Base-by-base conservation (phyloP, 2,888 invertebrate genomes). In the Athripsodes cinereus region DNA sequence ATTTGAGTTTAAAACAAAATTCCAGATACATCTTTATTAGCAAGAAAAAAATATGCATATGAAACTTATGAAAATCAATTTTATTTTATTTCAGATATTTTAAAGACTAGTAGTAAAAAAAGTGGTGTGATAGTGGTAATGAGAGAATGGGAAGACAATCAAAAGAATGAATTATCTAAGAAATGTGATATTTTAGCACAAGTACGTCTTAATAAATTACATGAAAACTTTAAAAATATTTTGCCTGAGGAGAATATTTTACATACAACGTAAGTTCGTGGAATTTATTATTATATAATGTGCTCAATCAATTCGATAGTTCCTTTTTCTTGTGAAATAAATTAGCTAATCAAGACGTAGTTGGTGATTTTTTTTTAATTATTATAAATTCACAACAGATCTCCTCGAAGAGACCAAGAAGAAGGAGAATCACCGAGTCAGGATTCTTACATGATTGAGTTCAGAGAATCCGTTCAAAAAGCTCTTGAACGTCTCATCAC, bases 401-500 rank as follows among this genome's bases (percentile, higher is more conserved):
- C 61, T 16, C 63, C 63, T n/a, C 65, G 68, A 79, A 67, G 73
- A 78, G 51, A 80, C 69, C 72, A 80, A 66, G 68, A 80, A 67
- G 82, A 85, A 66, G 75, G 77, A 47, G 84, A 84, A 55, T 66
- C 69, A 35, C 69, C 73, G 31, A 70, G 71, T 22, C 77, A 79
- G 66, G 78, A 79, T 56, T 76, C 80, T 54, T 85, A 85, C 66
- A 69, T 87, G 53, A 78, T 77, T 22, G 81, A 82, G 48, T 80
- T 87, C 66, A 81, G 84, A 62, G 82, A 81, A 62, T 72, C 77
- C 19, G 75, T 86, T 47, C 76, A 81, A 61, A 75, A 79, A 35
- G 81, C 81, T 54, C 71, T 87, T 26, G 81, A 85, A 67, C 71
- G 74, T 22, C 73, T 86, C 61, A 76, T 87, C 22, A 84, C 83